Evolutionary conservation across 2,113 vertebrate species (phyloP).

Genomic region (Indicator indicator): DNA sequence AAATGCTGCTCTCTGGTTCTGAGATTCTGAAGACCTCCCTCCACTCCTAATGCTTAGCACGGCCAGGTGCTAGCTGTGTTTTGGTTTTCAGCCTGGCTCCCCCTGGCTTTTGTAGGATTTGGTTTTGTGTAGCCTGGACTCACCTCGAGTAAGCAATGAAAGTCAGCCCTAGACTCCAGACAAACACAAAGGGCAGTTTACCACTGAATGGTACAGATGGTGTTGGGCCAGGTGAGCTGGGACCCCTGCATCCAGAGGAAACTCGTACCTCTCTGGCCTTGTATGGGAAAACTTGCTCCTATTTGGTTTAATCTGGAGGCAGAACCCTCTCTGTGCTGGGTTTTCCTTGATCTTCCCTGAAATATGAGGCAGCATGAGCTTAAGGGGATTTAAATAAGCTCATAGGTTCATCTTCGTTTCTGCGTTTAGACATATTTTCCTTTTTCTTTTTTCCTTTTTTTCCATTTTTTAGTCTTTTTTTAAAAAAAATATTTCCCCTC

Average conservation of each 20-base stretch:
- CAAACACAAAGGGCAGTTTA: background rate
- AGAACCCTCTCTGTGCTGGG: background rate
- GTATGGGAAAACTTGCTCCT: background rate
- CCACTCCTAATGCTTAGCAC: background rate
- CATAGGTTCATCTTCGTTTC: background rate
- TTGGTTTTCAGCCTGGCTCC: conserved; percentile 49
- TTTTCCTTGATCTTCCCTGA: background rate
- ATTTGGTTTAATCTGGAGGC: background rate
- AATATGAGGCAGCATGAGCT: background rate
- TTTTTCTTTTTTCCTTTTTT: background rate
- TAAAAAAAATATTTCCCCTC: too few species aligned
- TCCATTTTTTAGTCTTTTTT: too few species aligned
- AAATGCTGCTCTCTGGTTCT: background rate
- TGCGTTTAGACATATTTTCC: background rate
- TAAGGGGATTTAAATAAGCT: background rate
- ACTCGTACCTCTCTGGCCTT: background rate
- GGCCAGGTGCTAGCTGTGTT: conserved; percentile 24
- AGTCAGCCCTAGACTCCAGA: background rate
- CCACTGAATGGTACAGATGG: background rate
- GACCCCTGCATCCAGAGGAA: background rate
- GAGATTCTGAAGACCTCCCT: background rate
- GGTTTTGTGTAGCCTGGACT: conserved; percentile 2
- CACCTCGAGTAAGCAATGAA: background rate
- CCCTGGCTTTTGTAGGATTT: conserved; percentile 67
- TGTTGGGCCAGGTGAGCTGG: background rate